These are phyloP conservation scores for Agelastica alni DNA, from an alignment of 2,888 invertebrate species.

Conservation along the genomic window DNA sequence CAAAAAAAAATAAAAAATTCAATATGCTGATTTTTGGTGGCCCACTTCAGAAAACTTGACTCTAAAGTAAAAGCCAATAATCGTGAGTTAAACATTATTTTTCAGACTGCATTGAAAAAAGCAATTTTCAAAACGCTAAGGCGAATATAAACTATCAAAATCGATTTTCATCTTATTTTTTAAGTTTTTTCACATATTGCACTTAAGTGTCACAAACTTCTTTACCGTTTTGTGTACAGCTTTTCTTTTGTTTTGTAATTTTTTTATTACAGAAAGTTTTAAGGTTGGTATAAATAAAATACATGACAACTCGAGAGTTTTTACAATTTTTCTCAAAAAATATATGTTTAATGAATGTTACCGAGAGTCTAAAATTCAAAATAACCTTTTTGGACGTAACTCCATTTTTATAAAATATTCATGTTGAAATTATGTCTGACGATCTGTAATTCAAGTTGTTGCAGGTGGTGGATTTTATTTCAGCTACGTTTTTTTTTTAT, in stretches of 20 bases:
- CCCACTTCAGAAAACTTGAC: too few relatives aligned
- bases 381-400: not conserved
- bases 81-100: too few relatives aligned
- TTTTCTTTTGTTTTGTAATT: conserved; percentile 2
- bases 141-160: too few relatives aligned
- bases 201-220: not conserved
- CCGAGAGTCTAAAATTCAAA: not conserved
- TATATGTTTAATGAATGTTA: not conserved
- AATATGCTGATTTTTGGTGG: too few relatives aligned
- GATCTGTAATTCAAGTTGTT: too few relatives aligned
- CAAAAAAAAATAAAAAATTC: too few relatives aligned
- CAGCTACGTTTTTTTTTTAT: too few relatives aligned
- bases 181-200: not conserved
- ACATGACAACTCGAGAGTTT: not conserved
- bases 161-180: not conserved
- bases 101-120: too few relatives aligned
- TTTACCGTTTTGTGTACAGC: not conserved
- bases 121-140: too few relatives aligned
- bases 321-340: not conserved
- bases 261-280: not conserved
- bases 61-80: too few relatives aligned
- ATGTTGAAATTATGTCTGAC: too few relatives aligned
- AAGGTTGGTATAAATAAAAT: conserved; percentile 1
- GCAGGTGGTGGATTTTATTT: not conserved
- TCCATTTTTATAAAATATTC: not conserved